A percentile compares a stretch with the other conserved stretches of the same genome.
phyloP scores from a whole-genome alignment of 35 echinoderm and acorn worm genomes.

The Apostichopus parvimensis region DNA sequence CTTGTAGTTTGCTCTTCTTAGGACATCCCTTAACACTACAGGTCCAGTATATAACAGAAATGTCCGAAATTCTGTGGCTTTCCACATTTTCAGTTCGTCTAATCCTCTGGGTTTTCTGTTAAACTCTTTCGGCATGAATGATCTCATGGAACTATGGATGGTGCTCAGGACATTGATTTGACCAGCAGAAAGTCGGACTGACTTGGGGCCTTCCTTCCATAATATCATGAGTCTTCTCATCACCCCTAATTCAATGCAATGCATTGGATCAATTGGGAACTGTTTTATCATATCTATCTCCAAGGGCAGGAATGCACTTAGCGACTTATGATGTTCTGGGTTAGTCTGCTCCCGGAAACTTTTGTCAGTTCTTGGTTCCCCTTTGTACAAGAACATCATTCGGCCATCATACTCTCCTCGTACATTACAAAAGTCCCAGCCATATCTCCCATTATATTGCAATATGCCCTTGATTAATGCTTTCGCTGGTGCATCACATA shows the following conservation, averaged over 20 bases:
- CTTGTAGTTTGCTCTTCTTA: constrained; percentile 37
- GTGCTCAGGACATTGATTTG: not conserved
- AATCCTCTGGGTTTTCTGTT: constrained; percentile 56
- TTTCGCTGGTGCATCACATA: no score
- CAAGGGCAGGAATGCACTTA: no score
- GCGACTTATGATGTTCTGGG: no score
- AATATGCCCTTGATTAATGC: no score
- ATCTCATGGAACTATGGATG: not conserved
- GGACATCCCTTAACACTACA: constrained; percentile 41
- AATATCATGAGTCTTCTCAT: constrained; percentile 12
- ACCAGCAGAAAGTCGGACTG: not conserved
- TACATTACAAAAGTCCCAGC: no score
- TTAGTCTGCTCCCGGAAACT: no score
- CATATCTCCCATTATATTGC: no score
- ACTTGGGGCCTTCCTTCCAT: constrained; percentile 61
- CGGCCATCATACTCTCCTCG: no score
- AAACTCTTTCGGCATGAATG: constrained; percentile 59
- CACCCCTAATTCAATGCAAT: not conserved
- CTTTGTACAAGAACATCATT: no score
- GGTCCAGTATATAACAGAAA: constrained; percentile 72
- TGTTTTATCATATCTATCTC: not conserved
- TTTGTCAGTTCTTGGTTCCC: no score
- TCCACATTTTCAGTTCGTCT: constrained; percentile 63
- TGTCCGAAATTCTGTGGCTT: constrained; percentile 64
- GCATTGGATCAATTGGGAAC: not conserved